A percentile compares a stretch with the other conserved stretches of the same genome.
These are phyloP conservation scores for Sebastes wilsoni DNA, from an alignment of 2,797 vertebrate species.

Conservation along the genomic window DNA sequence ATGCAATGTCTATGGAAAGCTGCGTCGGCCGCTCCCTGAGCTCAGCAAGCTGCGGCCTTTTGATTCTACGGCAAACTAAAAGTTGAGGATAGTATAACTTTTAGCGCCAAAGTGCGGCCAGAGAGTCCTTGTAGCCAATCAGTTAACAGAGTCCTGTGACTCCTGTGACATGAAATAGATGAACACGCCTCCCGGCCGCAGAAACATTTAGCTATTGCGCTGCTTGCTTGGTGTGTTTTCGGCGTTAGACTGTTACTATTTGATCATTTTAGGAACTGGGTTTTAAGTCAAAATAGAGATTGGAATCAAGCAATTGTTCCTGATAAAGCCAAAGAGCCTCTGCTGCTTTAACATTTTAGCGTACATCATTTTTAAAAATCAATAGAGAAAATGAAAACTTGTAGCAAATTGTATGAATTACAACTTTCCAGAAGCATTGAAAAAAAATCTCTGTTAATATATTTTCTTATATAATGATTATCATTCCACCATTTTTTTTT, in stretches of 20 bases:
- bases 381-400: background rate
- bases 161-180: no score
- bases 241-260: background rate
- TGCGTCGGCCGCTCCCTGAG: background rate
- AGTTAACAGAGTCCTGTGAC: no score
- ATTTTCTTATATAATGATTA: background rate
- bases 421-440: background rate
- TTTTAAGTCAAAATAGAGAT: background rate
- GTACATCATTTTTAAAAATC: background rate
- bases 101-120: no score
- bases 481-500: background rate
- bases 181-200: no score
- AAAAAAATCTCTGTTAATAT: background rate
- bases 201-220: fast-evolving
- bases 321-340: background rate
- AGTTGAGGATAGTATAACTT: background rate
- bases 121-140: background rate
- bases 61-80: background rate
- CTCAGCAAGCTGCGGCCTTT: background rate
- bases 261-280: background rate
- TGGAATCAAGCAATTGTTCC: background rate
- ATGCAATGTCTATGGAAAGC: background rate
- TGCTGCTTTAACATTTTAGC: background rate
- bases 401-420: background rate
- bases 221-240: background rate